Evolutionary conservation across 2,113 vertebrate species (phyloP).

Genomic region (zebrafish (Danio rerio)): DNA sequence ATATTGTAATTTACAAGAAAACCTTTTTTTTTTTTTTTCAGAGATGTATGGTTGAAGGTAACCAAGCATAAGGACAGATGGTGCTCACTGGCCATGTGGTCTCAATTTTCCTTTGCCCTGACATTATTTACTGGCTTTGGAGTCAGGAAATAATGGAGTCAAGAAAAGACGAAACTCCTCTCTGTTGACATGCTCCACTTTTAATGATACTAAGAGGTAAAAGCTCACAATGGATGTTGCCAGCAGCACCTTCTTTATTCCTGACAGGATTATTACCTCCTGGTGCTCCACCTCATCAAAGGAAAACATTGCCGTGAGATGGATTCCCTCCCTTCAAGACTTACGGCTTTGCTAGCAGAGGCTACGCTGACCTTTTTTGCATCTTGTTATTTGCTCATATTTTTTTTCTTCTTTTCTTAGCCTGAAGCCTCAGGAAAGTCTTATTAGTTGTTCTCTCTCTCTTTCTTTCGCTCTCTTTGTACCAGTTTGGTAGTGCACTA

Average conservation of each 20-base stretch:
- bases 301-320: conserved; percentile 18
- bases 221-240: conserved; percentile 19
- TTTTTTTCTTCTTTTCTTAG: background rate
- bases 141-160: conserved; percentile 34
- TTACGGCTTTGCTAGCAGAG: conserved; percentile 23
- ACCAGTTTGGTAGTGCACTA: too few relatives aligned
- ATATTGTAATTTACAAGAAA: background rate
- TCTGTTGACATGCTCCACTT: conserved; percentile 47
- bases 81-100: conserved; percentile 44
- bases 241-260: conserved; percentile 40
- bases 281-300: conserved; percentile 30
- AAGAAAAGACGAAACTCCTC: conserved; percentile 36
- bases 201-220: conserved; percentile 43
- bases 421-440: background rate
- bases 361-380: conserved; percentile 15
- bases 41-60: background rate
- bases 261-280: conserved; percentile 15
- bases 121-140: conserved; percentile 41
- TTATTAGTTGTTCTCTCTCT: conserved; percentile 9
- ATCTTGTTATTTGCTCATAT: background rate
- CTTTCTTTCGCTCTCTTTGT: too few relatives aligned
- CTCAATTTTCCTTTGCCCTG: conserved; percentile 38
- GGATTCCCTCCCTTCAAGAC: background rate
- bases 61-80: conserved; percentile 44
- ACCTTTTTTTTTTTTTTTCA: too few relatives aligned